A percentile compares a stretch with the other conserved stretches of the same genome.
These are phyloP conservation scores for Scelioninae gen. 2 DNA, from an alignment of 2,888 invertebrate genomes.

Conservation along the genomic window DNA sequence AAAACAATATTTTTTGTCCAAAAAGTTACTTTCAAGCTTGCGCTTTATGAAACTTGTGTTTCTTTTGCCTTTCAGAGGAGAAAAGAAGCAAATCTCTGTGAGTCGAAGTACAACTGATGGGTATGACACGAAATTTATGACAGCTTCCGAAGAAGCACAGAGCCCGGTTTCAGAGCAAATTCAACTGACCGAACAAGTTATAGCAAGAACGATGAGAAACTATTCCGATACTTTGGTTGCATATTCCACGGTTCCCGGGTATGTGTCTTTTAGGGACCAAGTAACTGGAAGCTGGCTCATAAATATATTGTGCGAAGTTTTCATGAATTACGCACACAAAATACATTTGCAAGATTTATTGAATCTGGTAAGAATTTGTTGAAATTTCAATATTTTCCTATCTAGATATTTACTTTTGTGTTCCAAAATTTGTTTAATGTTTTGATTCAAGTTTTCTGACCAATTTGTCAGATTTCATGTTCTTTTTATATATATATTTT, in stretches of 20 bases:
- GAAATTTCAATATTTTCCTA: too few species aligned
- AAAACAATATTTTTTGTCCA: too few species aligned
- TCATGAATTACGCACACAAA: constrained; percentile 72
- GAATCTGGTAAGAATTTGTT: constrained; percentile 63
- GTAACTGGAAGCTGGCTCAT: constrained; percentile 79
- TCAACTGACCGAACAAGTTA: not conserved
- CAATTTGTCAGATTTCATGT: too few species aligned
- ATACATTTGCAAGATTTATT: constrained; percentile 69
- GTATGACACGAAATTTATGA: constrained; percentile 20
- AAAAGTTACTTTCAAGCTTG: too few species aligned
- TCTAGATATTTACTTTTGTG: too few species aligned
- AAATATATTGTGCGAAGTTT: constrained; percentile 77
- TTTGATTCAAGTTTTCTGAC: too few species aligned
- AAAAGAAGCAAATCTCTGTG: constrained; percentile 1
- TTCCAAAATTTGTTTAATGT: too few species aligned
- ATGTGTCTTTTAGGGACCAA: constrained; percentile 77
- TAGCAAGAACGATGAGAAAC: constrained; percentile 62
- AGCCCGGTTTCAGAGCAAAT: not conserved
- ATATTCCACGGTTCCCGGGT: constrained; percentile 76
- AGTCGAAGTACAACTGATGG: constrained; percentile 33
- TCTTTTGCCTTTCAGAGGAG: constrained; percentile 21
- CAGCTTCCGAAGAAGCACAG: constrained; percentile 1
- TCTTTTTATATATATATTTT: too few species aligned
- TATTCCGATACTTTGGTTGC: constrained; percentile 78
- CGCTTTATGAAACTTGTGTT: too few species aligned